Base-by-base conservation (phyloP, 30 jellyfish, hydroid and myxozoan genomes). In the Chironex yamaguchii region DNA sequence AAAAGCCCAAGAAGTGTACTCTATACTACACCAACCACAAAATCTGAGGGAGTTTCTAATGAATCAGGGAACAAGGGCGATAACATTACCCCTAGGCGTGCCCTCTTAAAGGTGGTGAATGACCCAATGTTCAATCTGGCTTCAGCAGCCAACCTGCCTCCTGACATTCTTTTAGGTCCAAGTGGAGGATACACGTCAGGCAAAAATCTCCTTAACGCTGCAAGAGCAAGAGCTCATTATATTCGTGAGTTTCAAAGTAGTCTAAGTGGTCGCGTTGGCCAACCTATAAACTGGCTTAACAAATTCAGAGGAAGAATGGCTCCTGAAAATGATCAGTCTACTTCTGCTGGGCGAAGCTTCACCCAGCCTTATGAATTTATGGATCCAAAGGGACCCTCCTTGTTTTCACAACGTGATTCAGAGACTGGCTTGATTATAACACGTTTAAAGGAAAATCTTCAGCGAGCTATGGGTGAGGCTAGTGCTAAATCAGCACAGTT, bases 161-260 rank as follows among this genome's bases (percentile, higher is more conserved):
- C 67, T 14, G 80, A 67, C 67, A 67, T 31, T 2, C 67, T 67
- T 3, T 67, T 67, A 23, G 80, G 80, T 23, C 66, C 80, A 2
- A 67, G 67, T 67, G 67, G 67, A 14, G 69, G 31, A 4, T 11
- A 20, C 4, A 21, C 80, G 3, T 4, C 9, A 9, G 29, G 69
- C 3, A 67, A 31, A 6, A 20, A 20, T 66, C 20, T 67, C 4
- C 66, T 67, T 21, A 31, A 17, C 3, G 80, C 13, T 17, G 13
- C 9, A 42, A 42, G 17, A 17, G 17, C 9, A 42, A 6, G 13
- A 42, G 17, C 58, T 6, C 13, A 42, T 6, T 17, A 9, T 42
- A 42, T 42, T 6, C 9, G 17, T 9, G 58, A 9, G 13, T 42
- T 42, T 42, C n/a, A n/a, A n/a, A n/a, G n/a, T n/a, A 6, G 13